These are phyloP conservation scores for Malacosoma neustria DNA, from an alignment of 2,888 invertebrate genomes.

Conservation along the genomic window DNA sequence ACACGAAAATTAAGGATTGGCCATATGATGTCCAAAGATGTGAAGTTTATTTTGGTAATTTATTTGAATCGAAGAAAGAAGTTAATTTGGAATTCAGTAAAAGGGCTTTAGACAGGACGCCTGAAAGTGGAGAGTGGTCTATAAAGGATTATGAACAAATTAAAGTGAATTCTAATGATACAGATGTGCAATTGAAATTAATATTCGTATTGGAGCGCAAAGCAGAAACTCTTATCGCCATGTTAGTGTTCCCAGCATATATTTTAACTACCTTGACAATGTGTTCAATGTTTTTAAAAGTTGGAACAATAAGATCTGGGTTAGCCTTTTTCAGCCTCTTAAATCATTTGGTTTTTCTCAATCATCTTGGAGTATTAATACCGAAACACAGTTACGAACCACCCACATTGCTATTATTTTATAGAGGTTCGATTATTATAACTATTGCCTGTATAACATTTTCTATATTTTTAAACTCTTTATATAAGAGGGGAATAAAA, in stretches of 20 bases:
- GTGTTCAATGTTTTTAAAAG: conserved; percentile 23
- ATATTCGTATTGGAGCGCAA: conserved; percentile 32
- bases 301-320: conserved; percentile 18
- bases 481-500: conserved; percentile 14
- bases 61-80: conserved; percentile 1
- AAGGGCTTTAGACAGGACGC: conserved; percentile 16
- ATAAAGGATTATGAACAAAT: conserved; percentile 25
- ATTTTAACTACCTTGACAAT: conserved; percentile 24
- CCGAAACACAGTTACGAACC: conserved; percentile 21
- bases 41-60: conserved; percentile 15
- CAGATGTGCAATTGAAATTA: conserved; percentile 19
- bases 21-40: conserved; percentile 32
- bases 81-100: conserved; percentile 13
- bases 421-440: conserved; percentile 25
- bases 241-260: conserved; percentile 27
- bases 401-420: conserved; percentile 31
- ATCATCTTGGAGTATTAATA: conserved; percentile 17
- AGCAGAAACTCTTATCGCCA: conserved; percentile 21
- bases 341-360: conserved; percentile 25
- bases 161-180: conserved; percentile 7
- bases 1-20: conserved; percentile 26
- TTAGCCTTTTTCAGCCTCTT: conserved; percentile 27
- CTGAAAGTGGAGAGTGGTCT: conserved; percentile 32
- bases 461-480: conserved; percentile 20
- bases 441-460: conserved; percentile 16